Percentiles rank a stretch among this genome's conserved stretches.
These are phyloP conservation scores for Petrolisthes manimaculis DNA, from an alignment of 2,888 invertebrate species.

Conservation along the genomic window DNA sequence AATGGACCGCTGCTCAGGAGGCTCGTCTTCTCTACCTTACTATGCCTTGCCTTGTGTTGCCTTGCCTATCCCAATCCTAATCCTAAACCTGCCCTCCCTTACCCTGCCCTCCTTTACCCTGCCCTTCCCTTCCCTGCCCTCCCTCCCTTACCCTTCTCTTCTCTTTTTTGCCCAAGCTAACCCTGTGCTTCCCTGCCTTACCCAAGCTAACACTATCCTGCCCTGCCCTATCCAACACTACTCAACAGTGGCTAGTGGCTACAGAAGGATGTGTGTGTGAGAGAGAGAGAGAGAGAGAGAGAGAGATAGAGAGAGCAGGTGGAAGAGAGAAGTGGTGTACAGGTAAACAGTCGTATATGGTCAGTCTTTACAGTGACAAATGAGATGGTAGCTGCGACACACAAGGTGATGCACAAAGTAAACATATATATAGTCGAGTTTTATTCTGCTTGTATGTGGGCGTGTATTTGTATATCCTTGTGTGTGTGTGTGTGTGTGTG, in stretches of 20 bases:
- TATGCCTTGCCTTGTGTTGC: too few species aligned
- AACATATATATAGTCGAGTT: background rate
- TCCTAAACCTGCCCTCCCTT: too few species aligned
- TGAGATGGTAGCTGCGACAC: too few species aligned
- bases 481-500: constrained; percentile 18
- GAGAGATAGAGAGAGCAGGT: background rate
- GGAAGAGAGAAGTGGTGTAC: background rate
- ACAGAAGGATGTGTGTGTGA: constrained; percentile 2
- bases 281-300: background rate
- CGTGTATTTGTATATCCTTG: background rate
- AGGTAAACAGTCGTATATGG: background rate
- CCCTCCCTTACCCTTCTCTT: background rate
- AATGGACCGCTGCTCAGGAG: too few species aligned
- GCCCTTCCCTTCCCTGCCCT: background rate
- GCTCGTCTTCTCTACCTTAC: too few species aligned
- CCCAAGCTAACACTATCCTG: background rate
- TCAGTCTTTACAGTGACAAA: background rate
- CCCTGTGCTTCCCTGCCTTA: background rate
- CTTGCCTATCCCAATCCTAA: too few species aligned
- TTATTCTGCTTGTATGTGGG: background rate
- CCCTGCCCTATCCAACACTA: background rate
- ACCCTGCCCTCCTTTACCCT: background rate
- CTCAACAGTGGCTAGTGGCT: background rate
- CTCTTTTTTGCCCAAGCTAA: background rate
- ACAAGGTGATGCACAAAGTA: too few species aligned